These are phyloP conservation scores for Ditylenchus dipsaci DNA, from an alignment of 1,140 invertebrate species.

Conservation along the genomic window DNA sequence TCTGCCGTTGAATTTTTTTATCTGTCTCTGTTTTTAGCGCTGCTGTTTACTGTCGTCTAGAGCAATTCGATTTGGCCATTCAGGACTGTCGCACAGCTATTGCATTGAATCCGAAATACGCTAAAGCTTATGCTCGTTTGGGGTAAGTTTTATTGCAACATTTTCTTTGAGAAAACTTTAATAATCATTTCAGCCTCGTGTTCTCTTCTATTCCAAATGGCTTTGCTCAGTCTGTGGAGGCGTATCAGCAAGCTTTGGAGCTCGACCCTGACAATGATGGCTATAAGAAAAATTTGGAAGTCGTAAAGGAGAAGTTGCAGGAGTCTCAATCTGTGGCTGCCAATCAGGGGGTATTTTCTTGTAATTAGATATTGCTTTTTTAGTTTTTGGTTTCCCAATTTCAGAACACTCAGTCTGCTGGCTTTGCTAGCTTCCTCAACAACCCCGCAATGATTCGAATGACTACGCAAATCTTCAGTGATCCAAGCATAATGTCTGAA, in stretches of 20 bases:
- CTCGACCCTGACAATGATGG: constrained; percentile 86
- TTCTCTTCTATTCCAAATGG: constrained; percentile 64
- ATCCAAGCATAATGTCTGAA: too few species aligned
- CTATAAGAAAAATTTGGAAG: constrained; percentile 78
- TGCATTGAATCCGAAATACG: constrained; percentile 79
- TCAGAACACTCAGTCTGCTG: too few species aligned
- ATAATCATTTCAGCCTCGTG: too few species aligned
- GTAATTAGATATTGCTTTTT: too few species aligned
- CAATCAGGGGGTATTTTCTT: constrained; percentile 8
- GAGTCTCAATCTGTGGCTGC: constrained; percentile 42
- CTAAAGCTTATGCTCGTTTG: constrained; percentile 87
- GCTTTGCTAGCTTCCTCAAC: too few species aligned
- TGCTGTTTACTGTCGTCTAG: constrained; percentile 48
- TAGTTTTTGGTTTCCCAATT: too few species aligned
- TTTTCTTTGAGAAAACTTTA: too few species aligned
- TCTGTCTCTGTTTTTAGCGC: too few species aligned
- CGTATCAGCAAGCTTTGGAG: constrained; percentile 79
- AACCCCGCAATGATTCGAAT: too few species aligned
- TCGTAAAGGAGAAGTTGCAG: constrained; percentile 68
- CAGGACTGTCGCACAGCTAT: constrained; percentile 82
- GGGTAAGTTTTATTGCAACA: constrained; percentile 64
- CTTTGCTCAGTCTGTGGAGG: constrained; percentile 74
- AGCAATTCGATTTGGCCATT: constrained; percentile 66
- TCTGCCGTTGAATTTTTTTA: background rate
- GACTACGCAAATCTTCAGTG: too few species aligned